Conservation (phyloP, 2,797 vertebrate genomes). For the Thalassophryne amazonica region DNA sequence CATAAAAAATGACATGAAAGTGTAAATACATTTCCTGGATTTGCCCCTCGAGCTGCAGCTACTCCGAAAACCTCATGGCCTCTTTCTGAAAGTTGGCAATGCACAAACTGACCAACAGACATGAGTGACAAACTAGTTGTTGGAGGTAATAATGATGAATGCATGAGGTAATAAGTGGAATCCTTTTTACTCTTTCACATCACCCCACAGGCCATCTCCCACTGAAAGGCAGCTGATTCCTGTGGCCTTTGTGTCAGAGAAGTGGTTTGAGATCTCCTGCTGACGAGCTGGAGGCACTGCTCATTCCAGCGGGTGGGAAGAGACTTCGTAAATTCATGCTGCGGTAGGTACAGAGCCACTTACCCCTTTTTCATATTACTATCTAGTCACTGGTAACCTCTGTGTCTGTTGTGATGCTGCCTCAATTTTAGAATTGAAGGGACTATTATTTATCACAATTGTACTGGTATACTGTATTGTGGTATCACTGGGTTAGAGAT, state of each 20-base stretch:
- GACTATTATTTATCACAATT: slow-evolving; percentile 54
- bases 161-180: too few relatives aligned
- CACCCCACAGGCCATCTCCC: slow-evolving; percentile 87
- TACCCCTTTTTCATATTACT: slow-evolving; percentile 12
- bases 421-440: slow-evolving; percentile 61
- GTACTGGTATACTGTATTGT: too few relatives aligned
- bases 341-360: slow-evolving; percentile 82
- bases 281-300: slow-evolving; percentile 88
- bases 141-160: too few relatives aligned
- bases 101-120: too few relatives aligned
- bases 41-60: too few relatives aligned
- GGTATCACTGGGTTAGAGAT: too few relatives aligned
- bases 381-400: slow-evolving; percentile 30
- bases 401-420: slow-evolving; percentile 39
- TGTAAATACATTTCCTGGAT: too few relatives aligned
- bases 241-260: slow-evolving; percentile 99
- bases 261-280: slow-evolving; percentile 99
- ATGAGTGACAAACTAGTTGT: too few relatives aligned
- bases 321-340: slow-evolving; percentile 83
- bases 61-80: too few relatives aligned
- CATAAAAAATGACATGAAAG: too few relatives aligned
- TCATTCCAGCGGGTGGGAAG: slow-evolving; percentile 85
- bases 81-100: too few relatives aligned
- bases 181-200: slow-evolving; percentile 46
- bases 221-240: slow-evolving; percentile 98